These are phyloP conservation scores for Thereva nobilitata DNA, from an alignment of 2,888 invertebrate species.

Conservation along the genomic window DNA sequence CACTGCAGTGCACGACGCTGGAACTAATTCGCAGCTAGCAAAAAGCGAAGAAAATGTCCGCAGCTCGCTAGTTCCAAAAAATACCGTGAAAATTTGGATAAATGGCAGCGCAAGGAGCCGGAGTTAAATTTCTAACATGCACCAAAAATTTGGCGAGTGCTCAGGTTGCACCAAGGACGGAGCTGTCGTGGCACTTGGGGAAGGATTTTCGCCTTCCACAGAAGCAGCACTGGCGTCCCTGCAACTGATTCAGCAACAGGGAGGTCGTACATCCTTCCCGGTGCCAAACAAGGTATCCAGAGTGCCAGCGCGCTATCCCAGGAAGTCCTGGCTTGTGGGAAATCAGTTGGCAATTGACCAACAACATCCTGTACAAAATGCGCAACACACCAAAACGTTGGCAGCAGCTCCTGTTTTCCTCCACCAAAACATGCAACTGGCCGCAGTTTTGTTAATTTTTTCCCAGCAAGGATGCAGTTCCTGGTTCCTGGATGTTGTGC, in stretches of 20 bases:
- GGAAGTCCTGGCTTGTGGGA: slow-evolving; percentile 24
- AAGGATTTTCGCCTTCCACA: slow-evolving; percentile 1
- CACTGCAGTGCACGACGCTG: too few species aligned
- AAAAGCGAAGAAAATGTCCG: too few species aligned
- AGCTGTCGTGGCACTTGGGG: slow-evolving; percentile 18
- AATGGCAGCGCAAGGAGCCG: slow-evolving; percentile 28
- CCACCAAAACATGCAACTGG: slow-evolving; percentile 24
- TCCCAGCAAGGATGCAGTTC: background rate
- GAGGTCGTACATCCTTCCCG: slow-evolving; percentile 19
- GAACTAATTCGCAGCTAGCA: too few species aligned
- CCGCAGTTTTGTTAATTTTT: slow-evolving; percentile 23
- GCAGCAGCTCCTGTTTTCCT: slow-evolving; percentile 10
- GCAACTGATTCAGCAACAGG: slow-evolving; percentile 30
- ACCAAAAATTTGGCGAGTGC: slow-evolving; percentile 16
- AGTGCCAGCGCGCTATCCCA: slow-evolving; percentile 16
- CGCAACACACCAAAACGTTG: slow-evolving; percentile 26
- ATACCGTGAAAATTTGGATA: slow-evolving; percentile 18
- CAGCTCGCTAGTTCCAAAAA: too few species aligned
- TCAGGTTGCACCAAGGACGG: slow-evolving; percentile 24
- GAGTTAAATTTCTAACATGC: slow-evolving; percentile 24
- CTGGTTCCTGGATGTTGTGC: background rate
- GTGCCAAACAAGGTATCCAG: slow-evolving; percentile 27
- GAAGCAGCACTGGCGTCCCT: slow-evolving; percentile 10
- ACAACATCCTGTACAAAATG: slow-evolving; percentile 22
- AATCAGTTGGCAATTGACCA: slow-evolving; percentile 34